Evolutionary conservation across 2,888 invertebrate species (phyloP).

Genomic region (Pristionchus japonicus): DNA sequence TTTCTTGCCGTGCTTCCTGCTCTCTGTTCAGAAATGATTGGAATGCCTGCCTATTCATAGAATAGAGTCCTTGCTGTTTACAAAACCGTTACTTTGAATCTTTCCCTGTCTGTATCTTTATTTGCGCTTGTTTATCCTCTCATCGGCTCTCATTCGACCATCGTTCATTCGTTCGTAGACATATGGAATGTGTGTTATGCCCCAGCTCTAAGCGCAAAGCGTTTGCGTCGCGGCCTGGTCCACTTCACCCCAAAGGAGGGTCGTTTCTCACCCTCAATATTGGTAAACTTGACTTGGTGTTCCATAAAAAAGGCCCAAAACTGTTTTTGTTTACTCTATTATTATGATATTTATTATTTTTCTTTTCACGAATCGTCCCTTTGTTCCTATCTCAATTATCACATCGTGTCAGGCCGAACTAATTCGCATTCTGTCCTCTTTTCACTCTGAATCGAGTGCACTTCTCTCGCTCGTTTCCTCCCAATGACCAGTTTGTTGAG

Average conservation of each 20-base stretch:
- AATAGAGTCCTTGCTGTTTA: no score
- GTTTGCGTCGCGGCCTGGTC: constrained; percentile 15
- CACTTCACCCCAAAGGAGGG: constrained; percentile 19
- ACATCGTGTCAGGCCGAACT: neutral
- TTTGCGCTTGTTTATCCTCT: neutral
- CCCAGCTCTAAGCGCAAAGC: neutral
- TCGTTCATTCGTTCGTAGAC: neutral
- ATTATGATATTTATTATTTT: neutral
- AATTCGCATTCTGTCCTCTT: neutral
- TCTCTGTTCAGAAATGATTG: no score
- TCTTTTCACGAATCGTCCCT: neutral
- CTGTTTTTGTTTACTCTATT: neutral
- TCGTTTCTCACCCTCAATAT: constrained; percentile 31
- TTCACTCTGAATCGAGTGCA: neutral
- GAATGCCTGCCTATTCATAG: no score
- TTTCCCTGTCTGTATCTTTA: neutral
- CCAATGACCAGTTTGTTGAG: neutral
- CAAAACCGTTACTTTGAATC: no score
- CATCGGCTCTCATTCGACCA: neutral
- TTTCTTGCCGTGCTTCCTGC: no score
- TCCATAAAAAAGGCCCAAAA: neutral
- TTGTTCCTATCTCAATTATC: neutral
- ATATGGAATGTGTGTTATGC: neutral
- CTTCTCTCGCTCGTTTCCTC: neutral
- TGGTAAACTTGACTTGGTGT: neutral